Evolutionary conservation across 2,888 invertebrate genomes (phyloP), one percentile per base, ranked within the genome.

Genomic region (Notodonta ziczac): DNA sequence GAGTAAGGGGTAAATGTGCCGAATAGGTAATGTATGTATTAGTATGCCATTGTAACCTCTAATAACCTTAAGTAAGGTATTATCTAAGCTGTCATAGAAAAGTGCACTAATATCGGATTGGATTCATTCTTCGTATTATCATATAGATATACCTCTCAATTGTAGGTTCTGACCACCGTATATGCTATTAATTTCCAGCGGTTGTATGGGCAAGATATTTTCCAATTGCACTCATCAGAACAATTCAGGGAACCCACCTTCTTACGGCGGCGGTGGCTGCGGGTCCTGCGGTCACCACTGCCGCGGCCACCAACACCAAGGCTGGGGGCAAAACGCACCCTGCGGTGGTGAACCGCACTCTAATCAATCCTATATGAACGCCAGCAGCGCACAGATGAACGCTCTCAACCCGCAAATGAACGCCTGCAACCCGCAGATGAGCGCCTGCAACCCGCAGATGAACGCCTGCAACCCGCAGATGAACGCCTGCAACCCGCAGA

Each of bases 181-280:
- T 24, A 16, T 13, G 60, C 13, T 42, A 63, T 68, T 65, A 55
- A 0, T 67, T 88, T 88, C 56, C 81, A 93, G 93, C 72, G 93
- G 93, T 16, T 93, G 93, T 63, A 90, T 93, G 88, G 90, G 88
- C n/a, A 93, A 89, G 61, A 50, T 93, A 48, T 93, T 93, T 70
- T 81, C 86, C 4, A 84, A 82, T 58, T 62, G 16, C 52, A 10
- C 81, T 10, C 77, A 78, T 24, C 66, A 74, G 67, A 52, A 52
- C 13, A 52, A 52, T 35, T 32, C 24, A 12, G 52, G 52, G 7
- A 55, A 40, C 13, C 8, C 40, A 55, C 39, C 10, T 14, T 13
- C 55, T 14, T 7, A 32, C 13, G n/a, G 16, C n/a, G 53, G 53
- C 53, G 53, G 53, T 35, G 53, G 53, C 13, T 55, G 10, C 24